phyloP scores from a whole-genome alignment of 2,113 vertebrate species.

The Lasiurus cinereus region DNA sequence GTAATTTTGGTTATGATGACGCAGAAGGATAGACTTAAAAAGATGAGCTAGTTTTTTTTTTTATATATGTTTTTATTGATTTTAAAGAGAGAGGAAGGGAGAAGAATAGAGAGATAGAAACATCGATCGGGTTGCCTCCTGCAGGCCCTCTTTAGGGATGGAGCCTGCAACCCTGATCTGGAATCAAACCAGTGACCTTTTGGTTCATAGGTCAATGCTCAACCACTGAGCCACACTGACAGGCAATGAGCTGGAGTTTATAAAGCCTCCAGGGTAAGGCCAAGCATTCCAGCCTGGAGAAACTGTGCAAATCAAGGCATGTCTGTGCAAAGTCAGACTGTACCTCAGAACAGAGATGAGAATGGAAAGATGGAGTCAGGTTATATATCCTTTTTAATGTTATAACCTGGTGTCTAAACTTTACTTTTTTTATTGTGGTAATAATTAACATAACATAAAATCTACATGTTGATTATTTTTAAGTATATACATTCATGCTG shows the following conservation, averaged over 20 bases:
- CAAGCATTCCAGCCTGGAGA: background rate
- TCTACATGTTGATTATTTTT: background rate
- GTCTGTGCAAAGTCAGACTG: background rate
- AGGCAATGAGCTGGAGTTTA: background rate
- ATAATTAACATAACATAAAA: background rate
- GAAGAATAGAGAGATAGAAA: too few species aligned
- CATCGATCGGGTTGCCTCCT: too few species aligned
- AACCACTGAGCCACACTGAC: too few species aligned
- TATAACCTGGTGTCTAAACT: background rate
- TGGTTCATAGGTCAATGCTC: too few species aligned
- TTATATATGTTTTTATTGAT: too few species aligned
- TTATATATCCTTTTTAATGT: background rate
- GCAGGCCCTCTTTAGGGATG: too few species aligned
- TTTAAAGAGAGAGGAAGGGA: too few species aligned
- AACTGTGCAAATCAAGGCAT: background rate
- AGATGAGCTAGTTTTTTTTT: background rate
- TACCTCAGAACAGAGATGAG: background rate
- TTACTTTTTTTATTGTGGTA: background rate
- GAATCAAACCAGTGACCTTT: too few species aligned
- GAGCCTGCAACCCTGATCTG: too few species aligned
- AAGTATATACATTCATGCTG: background rate
- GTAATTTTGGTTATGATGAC: background rate
- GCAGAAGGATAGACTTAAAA: background rate
- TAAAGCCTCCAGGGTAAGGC: background rate
- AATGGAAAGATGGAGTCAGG: background rate